Evolutionary conservation across 2,797 vertebrate genomes (phyloP).

Genomic region (Sitta carolinensis): DNA sequence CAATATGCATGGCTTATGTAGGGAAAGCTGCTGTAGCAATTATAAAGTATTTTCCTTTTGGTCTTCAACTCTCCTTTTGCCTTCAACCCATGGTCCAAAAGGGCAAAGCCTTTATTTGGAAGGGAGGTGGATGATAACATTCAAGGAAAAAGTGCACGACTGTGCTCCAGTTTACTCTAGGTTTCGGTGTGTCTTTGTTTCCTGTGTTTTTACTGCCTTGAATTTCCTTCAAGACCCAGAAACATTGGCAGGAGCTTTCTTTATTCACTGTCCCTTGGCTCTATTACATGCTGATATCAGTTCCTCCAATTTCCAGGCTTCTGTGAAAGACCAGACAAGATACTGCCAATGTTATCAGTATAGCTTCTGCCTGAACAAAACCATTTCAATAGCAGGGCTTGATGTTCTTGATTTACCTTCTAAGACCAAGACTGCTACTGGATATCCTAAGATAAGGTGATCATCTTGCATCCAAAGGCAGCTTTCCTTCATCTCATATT

Average conservation of each 20-base stretch:
- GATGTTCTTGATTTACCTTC: conserved; percentile 12
- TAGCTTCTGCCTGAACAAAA: conserved; percentile 9
- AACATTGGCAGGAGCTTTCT: not conserved
- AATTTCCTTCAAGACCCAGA: not conserved
- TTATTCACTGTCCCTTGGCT: not conserved
- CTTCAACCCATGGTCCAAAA: not conserved
- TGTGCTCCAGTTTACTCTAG: not conserved
- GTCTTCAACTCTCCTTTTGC: not conserved
- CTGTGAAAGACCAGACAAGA: not conserved
- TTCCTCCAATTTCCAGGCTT: conserved; percentile 9
- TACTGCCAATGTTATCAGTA: not conserved
- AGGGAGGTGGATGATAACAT: not conserved
- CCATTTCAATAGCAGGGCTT: not conserved
- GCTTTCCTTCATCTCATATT: conserved; percentile 28
- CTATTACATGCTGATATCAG: not conserved
- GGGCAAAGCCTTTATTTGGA: not conserved
- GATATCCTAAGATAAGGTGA: conserved; percentile 38
- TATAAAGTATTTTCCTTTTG: not conserved
- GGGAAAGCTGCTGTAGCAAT: not conserved
- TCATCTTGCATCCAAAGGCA: conserved; percentile 29
- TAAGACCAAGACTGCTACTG: not conserved
- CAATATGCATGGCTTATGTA: not conserved
- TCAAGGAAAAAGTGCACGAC: not conserved
- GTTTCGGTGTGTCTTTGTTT: not conserved
- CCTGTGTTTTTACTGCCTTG: not conserved